A percentile compares a stretch with the other conserved stretches of the same genome.
These are phyloP conservation scores for Pseudoips prasinana DNA, from an alignment of 2,888 invertebrate genomes.

Conservation along the genomic window DNA sequence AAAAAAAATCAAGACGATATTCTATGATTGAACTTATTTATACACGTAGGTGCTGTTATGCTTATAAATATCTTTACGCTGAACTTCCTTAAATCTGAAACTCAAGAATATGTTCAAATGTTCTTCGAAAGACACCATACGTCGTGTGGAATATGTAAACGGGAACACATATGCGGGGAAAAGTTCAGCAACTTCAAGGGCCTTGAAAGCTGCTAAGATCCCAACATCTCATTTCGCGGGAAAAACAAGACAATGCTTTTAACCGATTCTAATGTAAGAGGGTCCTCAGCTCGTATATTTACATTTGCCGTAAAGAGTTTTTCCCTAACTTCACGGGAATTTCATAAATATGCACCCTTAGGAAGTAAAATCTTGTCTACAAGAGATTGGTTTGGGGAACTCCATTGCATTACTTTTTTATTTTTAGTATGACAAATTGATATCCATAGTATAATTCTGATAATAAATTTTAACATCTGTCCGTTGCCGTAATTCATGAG, in stretches of 20 bases:
- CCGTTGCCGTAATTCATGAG: no score
- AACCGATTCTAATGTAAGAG: constrained; percentile 65
- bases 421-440: neutral
- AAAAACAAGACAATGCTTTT: constrained; percentile 79
- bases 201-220: constrained; percentile 42
- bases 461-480: no score
- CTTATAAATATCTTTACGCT: no score
- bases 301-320: constrained; percentile 43
- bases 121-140: neutral
- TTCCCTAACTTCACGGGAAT: constrained; percentile 40
- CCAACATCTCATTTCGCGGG: constrained; percentile 52
- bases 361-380: constrained; percentile 24
- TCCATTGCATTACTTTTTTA: neutral
- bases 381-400: constrained; percentile 7
- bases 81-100: constrained; percentile 1
- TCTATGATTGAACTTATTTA: no score
- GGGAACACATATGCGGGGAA: constrained; percentile 29
- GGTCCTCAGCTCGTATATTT: constrained; percentile 59
- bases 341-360: constrained; percentile 43
- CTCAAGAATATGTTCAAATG: constrained; percentile 11
- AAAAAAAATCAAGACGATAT: no score
- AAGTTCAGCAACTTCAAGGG: constrained; percentile 46
- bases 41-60: no score
- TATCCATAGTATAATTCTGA: no score
- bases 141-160: no score